Evolutionary conservation across 2,888 invertebrate genomes (phyloP).

Genomic region (Meloe dianella): DNA sequence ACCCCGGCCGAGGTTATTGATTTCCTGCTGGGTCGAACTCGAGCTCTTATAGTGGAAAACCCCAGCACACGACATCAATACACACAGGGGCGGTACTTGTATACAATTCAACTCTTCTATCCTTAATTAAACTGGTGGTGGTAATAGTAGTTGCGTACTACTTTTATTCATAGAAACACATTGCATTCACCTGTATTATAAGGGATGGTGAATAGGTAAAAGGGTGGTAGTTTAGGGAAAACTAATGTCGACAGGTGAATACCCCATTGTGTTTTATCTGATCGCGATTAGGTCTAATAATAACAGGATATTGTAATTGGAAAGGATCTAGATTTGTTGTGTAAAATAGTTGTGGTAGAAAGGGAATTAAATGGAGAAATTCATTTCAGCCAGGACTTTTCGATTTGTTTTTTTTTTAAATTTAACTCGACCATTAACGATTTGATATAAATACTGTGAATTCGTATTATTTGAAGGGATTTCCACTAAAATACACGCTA

Average conservation of each 20-base stretch:
- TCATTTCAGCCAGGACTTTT: neutral
- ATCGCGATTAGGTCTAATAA: constrained; percentile 5
- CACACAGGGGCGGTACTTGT: constrained; percentile 28
- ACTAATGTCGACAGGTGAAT: constrained; percentile 10
- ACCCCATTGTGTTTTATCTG: neutral
- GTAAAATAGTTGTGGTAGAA: neutral
- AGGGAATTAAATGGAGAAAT: neutral
- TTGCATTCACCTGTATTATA: neutral
- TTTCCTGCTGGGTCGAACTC: constrained; percentile 30
- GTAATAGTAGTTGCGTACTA: constrained; percentile 9
- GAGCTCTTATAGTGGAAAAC: constrained; percentile 22
- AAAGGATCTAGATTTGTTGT: constrained; percentile 1
- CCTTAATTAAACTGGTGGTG: constrained; percentile 26
- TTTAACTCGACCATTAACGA: too few relatives aligned
- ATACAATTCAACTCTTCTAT: constrained; percentile 22
- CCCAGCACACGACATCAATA: constrained; percentile 34
- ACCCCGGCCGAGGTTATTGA: constrained; percentile 32
- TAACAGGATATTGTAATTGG: constrained; percentile 7
- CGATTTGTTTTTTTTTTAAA: neutral
- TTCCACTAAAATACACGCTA: too few relatives aligned
- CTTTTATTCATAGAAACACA: neutral
- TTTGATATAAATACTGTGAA: too few relatives aligned
- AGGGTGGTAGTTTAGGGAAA: neutral
- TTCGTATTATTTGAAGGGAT: too few relatives aligned
- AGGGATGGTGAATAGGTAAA: neutral